phyloP scores from a whole-genome alignment of 2,797 vertebrate species.

The Moxostoma hubbsi region DNA sequence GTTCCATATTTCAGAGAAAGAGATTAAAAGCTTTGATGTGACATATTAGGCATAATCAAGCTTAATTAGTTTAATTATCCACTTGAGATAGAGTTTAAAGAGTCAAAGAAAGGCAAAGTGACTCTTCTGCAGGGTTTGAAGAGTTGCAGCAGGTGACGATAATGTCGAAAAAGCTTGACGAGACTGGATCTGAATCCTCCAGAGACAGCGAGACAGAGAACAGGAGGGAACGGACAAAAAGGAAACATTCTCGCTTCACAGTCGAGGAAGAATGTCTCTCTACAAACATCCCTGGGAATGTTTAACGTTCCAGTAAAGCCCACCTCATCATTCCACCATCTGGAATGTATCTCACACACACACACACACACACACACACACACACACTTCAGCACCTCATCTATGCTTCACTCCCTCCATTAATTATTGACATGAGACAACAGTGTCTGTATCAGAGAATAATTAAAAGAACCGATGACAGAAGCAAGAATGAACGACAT shows the following conservation, averaged over 20 bases:
- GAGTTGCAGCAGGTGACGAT: slow-evolving; percentile 48
- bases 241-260: slow-evolving; percentile 69
- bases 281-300: slow-evolving; percentile 80
- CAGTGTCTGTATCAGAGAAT: background rate
- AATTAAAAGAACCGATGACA: background rate
- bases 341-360: slow-evolving; percentile 70
- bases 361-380: slow-evolving; percentile 27
- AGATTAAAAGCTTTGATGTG: no score
- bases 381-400: slow-evolving; percentile 48
- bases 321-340: slow-evolving; percentile 80
- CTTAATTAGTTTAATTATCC: background rate
- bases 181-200: slow-evolving; percentile 46
- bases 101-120: background rate
- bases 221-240: slow-evolving; percentile 33
- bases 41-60: background rate
- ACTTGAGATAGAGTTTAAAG: background rate
- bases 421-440: slow-evolving; percentile 63
- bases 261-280: slow-evolving; percentile 75
- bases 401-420: slow-evolving; percentile 59
- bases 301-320: slow-evolving; percentile 75
- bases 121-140: background rate
- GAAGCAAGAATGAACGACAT: background rate
- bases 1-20: no score
- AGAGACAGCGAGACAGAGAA: slow-evolving; percentile 26
- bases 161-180: slow-evolving; percentile 1